Conservation (phyloP, 1,140 invertebrate genomes). For the Bombus haemorrhoidalis region DNA sequence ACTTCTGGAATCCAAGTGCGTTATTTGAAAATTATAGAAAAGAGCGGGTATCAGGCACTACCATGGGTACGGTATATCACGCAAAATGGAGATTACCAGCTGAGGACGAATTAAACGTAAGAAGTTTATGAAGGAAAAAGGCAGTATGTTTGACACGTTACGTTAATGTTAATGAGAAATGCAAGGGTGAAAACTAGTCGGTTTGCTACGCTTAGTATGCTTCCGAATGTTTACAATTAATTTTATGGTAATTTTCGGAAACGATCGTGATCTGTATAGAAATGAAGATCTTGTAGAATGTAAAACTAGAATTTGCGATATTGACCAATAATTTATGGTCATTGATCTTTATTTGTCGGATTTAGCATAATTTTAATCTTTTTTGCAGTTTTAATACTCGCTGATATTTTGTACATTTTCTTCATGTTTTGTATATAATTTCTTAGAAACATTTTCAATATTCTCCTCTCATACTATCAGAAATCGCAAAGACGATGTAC, state of each 20-base stretch:
- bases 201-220: neutral
- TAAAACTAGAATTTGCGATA: neutral
- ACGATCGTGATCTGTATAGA: neutral
- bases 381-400: neutral
- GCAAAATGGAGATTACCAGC: constrained; percentile 99
- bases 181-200: neutral
- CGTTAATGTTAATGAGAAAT: neutral
- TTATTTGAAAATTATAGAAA: constrained; percentile 99
- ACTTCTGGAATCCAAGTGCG: constrained; percentile 99
- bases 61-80: constrained; percentile 99
- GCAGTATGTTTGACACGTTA: neutral
- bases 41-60: constrained; percentile 99
- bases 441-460: constrained; percentile 14
- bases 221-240: neutral
- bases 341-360: neutral
- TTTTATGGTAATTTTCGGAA: too few species aligned
- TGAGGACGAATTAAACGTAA: constrained; percentile 92
- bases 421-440: neutral
- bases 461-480: neutral
- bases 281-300: neutral
- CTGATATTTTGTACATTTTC: neutral
- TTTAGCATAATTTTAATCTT: constrained; percentile 1
- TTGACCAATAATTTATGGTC: neutral
- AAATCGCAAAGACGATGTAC: constrained; percentile 37
- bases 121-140: neutral